Evolutionary conservation across 2,797 vertebrate genomes (phyloP).

Genomic region (Psittacula derbiana): DNA sequence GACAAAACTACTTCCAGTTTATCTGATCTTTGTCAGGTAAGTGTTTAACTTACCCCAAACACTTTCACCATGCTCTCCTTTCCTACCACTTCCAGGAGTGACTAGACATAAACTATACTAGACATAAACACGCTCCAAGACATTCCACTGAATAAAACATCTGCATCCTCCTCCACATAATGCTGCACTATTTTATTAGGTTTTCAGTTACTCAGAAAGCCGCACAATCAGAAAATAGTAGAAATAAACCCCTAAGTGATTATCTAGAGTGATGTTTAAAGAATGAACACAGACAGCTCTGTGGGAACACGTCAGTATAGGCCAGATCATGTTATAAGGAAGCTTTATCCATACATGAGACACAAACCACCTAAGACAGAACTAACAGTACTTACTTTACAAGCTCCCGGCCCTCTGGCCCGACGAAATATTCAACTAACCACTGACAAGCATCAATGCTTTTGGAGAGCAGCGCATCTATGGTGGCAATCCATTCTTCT

Average conservation of each 20-base stretch:
- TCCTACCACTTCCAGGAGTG: neutral
- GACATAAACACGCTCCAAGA: neutral
- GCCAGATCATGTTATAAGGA: neutral
- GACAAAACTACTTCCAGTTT: neutral
- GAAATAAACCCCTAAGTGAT: neutral
- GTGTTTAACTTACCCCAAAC: neutral
- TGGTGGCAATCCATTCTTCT: conserved; percentile 97
- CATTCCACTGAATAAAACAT: neutral
- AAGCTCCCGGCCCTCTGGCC: conserved; percentile 91
- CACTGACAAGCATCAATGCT: conserved; percentile 95
- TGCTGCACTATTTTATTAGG: neutral
- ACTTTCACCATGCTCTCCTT: neutral
- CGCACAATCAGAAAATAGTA: neutral
- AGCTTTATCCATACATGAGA: neutral
- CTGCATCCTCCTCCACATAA: neutral
- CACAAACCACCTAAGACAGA: neutral
- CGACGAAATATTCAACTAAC: conserved; percentile 93
- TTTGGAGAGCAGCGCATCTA: conserved; percentile 93
- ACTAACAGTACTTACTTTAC: conserved; percentile 84
- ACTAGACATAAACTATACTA: neutral
- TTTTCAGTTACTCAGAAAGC: neutral
- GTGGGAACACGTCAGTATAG: neutral
- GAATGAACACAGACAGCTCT: neutral
- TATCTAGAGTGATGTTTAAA: neutral
- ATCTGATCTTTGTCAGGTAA: neutral